Evolutionary conservation across 2,888 invertebrate species (phyloP).

Genomic region (Seira musarum): DNA sequence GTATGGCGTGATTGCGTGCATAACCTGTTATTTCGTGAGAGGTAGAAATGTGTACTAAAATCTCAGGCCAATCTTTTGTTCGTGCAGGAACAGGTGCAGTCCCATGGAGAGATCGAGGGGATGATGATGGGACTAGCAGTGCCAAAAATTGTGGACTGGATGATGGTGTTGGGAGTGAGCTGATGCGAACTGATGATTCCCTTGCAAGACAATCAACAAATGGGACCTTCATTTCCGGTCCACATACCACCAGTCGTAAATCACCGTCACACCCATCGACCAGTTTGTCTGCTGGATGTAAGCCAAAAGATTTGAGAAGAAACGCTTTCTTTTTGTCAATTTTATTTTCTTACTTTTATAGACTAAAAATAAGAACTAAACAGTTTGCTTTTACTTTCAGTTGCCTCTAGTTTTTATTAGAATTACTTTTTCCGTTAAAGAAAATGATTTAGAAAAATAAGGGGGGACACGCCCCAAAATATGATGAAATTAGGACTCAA

Average conservation of each 20-base stretch:
- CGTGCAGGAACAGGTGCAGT: constrained; percentile 64
- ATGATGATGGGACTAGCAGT: constrained; percentile 42
- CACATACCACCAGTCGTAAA: constrained; percentile 54
- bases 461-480: background rate
- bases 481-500: too few relatives aligned
- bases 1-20: too few relatives aligned
- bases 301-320: background rate
- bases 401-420: too few relatives aligned
- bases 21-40: too few relatives aligned
- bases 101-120: constrained; percentile 62
- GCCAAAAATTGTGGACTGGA: constrained; percentile 54
- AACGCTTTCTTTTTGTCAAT: background rate
- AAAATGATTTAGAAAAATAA: background rate
- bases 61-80: background rate
- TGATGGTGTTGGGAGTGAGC: constrained; percentile 18
- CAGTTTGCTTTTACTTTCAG: background rate
- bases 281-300: constrained; percentile 41
- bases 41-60: background rate
- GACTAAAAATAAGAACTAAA: background rate
- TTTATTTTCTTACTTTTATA: constrained; percentile 5
- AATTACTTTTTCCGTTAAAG: background rate
- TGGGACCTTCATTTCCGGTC: constrained; percentile 57
- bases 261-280: constrained; percentile 37
- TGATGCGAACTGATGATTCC: constrained; percentile 48
- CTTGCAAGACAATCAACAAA: constrained; percentile 64